A percentile compares a stretch with the other conserved stretches of the same genome.
Conservation (phyloP, 2,113 vertebrate species). For the Stigmatopora argus region DNA sequence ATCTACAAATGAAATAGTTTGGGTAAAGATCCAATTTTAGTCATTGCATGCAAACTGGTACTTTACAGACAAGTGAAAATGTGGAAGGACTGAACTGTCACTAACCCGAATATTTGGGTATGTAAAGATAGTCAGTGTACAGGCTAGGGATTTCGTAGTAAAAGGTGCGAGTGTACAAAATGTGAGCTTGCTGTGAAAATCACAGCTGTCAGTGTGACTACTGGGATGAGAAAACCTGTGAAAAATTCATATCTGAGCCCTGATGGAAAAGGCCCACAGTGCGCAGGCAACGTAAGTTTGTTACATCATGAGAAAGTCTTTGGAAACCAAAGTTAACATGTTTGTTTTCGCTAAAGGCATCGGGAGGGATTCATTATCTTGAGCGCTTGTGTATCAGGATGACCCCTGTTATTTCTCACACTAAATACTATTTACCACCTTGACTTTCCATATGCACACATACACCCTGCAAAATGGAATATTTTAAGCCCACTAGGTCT, state of each 20-base stretch:
- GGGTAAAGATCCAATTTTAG: neutral
- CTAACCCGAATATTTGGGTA: neutral
- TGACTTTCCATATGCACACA: neutral
- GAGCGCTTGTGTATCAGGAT: neutral
- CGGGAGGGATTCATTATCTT: neutral
- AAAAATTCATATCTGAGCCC: neutral
- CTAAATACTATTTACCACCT: constrained; percentile 1
- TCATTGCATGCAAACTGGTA: neutral
- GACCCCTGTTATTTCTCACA: constrained; percentile 5
- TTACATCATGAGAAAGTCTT: neutral
- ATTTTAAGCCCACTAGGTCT: neutral
- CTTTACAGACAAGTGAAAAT: neutral
- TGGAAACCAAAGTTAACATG: neutral
- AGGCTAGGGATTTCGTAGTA: neutral
- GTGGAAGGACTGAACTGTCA: neutral
- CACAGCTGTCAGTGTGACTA: neutral
- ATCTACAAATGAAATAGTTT: neutral
- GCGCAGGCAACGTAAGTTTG: neutral
- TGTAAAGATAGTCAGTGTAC: neutral
- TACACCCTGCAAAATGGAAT: neutral
- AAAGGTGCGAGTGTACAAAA: neutral
- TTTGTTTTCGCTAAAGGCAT: too few species aligned
- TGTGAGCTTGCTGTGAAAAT: constrained; percentile 2
- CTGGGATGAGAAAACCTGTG: neutral
- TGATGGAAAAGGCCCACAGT: neutral